A percentile compares a stretch with the other conserved stretches of the same genome.
Evolutionary conservation across 2,113 vertebrate genomes (phyloP).

Genomic region (Hystrix cristata): DNA sequence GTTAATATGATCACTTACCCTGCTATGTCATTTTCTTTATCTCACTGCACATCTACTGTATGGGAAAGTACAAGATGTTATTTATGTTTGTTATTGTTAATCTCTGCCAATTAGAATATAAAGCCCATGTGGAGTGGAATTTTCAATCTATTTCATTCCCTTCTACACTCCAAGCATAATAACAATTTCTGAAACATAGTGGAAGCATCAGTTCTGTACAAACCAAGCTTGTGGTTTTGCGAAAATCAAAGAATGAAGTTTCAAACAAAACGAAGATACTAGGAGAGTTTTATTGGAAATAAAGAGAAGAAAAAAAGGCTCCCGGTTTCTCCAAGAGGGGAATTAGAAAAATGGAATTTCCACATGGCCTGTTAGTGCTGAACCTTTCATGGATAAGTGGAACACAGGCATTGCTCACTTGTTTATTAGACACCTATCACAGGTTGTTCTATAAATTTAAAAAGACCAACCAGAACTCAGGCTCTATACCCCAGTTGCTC

Average conservation of each 20-base stretch:
- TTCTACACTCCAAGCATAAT: not conserved
- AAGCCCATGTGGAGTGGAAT: not conserved
- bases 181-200: not conserved
- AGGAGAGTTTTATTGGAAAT: not conserved
- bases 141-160: not conserved
- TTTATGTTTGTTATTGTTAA: not conserved
- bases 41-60: not conserved
- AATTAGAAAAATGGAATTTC: not conserved
- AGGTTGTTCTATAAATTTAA: not conserved
- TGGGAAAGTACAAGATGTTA: not conserved
- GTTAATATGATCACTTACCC: not conserved
- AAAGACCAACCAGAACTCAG: not conserved
- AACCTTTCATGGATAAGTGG: not conserved
- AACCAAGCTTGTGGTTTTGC: not conserved
- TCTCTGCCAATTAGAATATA: not conserved
- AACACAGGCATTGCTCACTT: not conserved
- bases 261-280: not conserved
- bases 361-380: not conserved
- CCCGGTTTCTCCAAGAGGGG: not conserved
- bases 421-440: not conserved
- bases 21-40: not conserved
- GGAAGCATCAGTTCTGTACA: not conserved
- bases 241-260: not conserved
- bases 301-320: not conserved
- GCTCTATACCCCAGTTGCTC: not conserved